phyloP scores from a whole-genome alignment of 2,888 invertebrate genomes.

The Cantharis flavilabris region DNA sequence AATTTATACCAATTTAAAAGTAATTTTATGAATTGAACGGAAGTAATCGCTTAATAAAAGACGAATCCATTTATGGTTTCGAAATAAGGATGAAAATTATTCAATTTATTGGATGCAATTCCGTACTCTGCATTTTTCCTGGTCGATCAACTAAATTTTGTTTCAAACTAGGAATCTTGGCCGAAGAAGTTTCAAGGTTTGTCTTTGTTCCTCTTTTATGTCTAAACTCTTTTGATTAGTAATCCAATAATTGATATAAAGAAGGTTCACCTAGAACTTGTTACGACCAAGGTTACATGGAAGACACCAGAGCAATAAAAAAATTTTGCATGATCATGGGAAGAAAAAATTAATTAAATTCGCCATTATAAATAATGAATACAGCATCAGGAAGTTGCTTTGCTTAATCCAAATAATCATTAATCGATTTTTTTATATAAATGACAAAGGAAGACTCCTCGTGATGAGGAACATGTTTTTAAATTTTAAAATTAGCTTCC shows the following conservation, averaged over 20 bases:
- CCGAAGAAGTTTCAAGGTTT: not conserved
- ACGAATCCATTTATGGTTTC: not conserved
- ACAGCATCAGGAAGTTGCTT: not conserved
- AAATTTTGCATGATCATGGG: not conserved
- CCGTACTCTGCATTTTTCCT: not conserved
- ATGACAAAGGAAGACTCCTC: not conserved
- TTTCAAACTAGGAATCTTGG: too few species aligned
- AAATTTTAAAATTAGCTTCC: not conserved
- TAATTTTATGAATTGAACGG: not conserved
- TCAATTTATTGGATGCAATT: not conserved
- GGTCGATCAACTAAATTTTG: not conserved
- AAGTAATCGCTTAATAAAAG: not conserved
- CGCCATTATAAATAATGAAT: not conserved
- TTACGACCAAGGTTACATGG: not conserved
- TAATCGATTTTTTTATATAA: not conserved
- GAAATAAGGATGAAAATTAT: not conserved
- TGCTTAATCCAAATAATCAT: not conserved
- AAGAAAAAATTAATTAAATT: not conserved
- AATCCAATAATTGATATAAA: not conserved
- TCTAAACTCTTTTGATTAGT: not conserved
- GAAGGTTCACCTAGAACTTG: not conserved
- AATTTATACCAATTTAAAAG: not conserved
- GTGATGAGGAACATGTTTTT: not conserved
- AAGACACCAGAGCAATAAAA: not conserved
- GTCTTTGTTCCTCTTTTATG: not conserved